phyloP scores from a whole-genome alignment of 2,113 vertebrate genomes.

The Colius striatus region DNA sequence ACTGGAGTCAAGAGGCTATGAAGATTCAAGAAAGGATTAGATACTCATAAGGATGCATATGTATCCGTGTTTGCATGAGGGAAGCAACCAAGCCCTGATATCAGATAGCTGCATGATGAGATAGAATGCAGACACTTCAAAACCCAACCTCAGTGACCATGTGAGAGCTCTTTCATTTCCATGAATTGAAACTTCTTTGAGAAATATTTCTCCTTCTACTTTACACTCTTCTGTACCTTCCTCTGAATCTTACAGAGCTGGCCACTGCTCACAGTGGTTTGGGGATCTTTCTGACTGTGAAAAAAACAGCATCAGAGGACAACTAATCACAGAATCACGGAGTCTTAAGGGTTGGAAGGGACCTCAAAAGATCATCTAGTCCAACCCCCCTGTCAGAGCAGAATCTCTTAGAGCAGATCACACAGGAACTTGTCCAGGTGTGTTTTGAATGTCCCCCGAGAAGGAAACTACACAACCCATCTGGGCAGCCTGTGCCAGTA shows the following conservation, averaged over 20 bases:
- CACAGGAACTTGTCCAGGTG: no score
- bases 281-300: neutral
- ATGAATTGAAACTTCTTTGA: neutral
- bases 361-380: no score
- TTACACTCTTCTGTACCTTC: neutral
- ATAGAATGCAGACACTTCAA: neutral
- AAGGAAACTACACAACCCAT: no score
- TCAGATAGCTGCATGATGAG: neutral
- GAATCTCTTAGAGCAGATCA: no score
- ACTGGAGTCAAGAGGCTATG: neutral
- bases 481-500: no score
- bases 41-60: neutral
- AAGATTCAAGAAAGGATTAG: neutral
- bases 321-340: no score
- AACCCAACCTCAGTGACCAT: fast-evolving
- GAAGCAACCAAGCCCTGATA: neutral
- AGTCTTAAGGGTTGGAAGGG: no score
- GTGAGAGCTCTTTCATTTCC: neutral
- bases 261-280: neutral
- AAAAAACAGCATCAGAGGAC: neutral
- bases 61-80: neutral
- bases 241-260: neutral
- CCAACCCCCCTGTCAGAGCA: no score
- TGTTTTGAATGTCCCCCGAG: no score
- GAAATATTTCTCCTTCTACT: neutral